Percentiles rank a stretch among this genome's conserved stretches.
These are phyloP conservation scores for Polypedilum pembai DNA, from an alignment of 1,140 invertebrate species.

Conservation along the genomic window DNA sequence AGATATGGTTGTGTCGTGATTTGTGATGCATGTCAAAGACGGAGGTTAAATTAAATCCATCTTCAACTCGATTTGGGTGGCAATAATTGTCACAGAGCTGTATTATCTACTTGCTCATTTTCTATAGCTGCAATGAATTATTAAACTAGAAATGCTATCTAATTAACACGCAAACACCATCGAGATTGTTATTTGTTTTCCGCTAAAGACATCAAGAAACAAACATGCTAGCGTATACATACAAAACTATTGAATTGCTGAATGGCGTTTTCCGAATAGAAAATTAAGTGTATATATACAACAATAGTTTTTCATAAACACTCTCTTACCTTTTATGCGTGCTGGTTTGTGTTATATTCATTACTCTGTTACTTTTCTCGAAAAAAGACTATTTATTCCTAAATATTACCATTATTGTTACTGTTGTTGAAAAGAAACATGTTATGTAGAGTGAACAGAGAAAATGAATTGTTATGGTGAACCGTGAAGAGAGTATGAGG, in stretches of 20 bases:
- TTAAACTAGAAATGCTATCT: background rate
- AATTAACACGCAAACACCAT: slow-evolving; percentile 17
- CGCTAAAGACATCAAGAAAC: background rate
- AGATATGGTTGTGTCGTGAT: background rate
- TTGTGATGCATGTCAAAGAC: slow-evolving; percentile 21
- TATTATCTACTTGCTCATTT: background rate
- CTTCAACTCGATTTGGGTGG: background rate
- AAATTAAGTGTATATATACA: slow-evolving; percentile 1
- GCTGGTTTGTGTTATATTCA: background rate
- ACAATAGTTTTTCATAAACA: slow-evolving; percentile 6
- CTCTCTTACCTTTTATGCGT: background rate
- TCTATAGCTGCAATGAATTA: background rate
- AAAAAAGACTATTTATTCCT: too few relatives aligned
- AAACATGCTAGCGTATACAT: background rate
- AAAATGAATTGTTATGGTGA: slow-evolving; percentile 13
- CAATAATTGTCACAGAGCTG: background rate
- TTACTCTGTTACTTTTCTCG: too few relatives aligned
- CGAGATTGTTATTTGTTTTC: slow-evolving; percentile 12
- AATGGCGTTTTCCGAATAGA: background rate
- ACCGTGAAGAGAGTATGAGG: background rate
- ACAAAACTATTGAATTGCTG: too few relatives aligned
- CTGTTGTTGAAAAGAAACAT: background rate
- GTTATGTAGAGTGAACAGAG: slow-evolving; percentile 11
- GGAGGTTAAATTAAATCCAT: background rate
- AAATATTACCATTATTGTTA: too few relatives aligned